phyloP scores from a whole-genome alignment of 2,113 vertebrate species.

The Delphinapterus leucas region DNA sequence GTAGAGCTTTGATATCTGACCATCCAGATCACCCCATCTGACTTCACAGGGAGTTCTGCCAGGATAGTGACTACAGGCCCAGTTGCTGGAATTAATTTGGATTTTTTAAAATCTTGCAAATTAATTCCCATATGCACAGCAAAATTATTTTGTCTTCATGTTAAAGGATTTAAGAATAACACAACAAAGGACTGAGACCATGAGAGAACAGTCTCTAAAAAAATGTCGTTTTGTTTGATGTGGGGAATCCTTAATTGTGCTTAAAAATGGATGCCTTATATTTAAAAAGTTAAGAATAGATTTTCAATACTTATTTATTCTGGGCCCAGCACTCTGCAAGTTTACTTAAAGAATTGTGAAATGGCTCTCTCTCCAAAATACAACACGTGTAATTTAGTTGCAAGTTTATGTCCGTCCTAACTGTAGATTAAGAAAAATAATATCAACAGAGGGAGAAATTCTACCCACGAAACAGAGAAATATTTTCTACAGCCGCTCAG shows the following conservation, averaged over 20 bases:
- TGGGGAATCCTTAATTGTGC: not conserved
- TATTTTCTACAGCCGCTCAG: not conserved
- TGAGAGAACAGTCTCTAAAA: not conserved
- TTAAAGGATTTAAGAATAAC: not conserved
- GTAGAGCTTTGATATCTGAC: not conserved
- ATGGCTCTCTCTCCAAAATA: not conserved
- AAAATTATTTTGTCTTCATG: not conserved
- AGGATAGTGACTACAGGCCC: not conserved
- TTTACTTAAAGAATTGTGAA: not conserved
- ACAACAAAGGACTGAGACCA: not conserved
- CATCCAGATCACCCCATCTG: not conserved
- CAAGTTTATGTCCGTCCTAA: not conserved
- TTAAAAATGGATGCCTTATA: not conserved
- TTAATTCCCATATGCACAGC: not conserved
- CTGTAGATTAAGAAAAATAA: not conserved
- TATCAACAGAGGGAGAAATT: not conserved
- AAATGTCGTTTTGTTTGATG: not conserved
- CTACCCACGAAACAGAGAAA: not conserved
- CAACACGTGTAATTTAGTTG: not conserved
- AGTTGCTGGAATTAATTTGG: not conserved
- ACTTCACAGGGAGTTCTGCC: not conserved
- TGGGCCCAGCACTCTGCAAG: not conserved
- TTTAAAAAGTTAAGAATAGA: not conserved
- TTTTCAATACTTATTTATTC: not conserved
- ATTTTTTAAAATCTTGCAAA: not conserved